Conservation (phyloP, 2,888 invertebrate species). For the Heliconius charithonia region DNA sequence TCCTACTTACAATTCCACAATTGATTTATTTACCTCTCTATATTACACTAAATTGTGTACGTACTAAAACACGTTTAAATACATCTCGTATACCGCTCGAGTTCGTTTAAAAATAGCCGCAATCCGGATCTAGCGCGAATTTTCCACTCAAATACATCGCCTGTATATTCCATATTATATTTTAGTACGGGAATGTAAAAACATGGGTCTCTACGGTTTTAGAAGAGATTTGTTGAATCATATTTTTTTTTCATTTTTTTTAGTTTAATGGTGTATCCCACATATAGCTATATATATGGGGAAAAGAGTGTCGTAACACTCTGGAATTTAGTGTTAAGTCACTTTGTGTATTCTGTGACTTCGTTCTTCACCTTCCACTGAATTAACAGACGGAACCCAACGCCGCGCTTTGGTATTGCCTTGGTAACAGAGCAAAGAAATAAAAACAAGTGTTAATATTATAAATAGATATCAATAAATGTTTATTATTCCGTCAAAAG, state of each 20-base stretch:
- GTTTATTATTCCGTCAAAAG: not conserved
- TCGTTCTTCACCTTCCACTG: too few species aligned
- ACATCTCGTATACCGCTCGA: conserved; percentile 23
- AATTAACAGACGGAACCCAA: not conserved
- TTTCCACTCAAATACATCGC: conserved; percentile 41
- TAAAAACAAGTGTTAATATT: too few species aligned
- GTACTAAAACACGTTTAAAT: conserved; percentile 25
- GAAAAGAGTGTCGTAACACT: too few species aligned
- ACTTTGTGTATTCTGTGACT: too few species aligned
- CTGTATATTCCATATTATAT: conserved; percentile 21
- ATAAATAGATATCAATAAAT: too few species aligned
- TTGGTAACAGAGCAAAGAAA: too few species aligned
- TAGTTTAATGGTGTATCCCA: too few species aligned
- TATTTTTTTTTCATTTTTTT: not conserved
- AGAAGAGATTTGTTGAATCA: not conserved
- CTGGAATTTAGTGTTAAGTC: too few species aligned
- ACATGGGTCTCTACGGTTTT: not conserved
- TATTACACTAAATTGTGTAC: conserved; percentile 15
- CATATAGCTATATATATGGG: too few species aligned
- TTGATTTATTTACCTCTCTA: not conserved
- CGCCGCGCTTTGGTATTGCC: not conserved
- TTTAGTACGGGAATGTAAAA: conserved; percentile 17
- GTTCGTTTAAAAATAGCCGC: conserved; percentile 42
- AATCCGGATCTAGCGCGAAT: conserved; percentile 43
- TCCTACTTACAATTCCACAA: not conserved